Base-by-base conservation (phyloP, 2,113 vertebrate genomes). In the Gorsachius goisagi region DNA sequence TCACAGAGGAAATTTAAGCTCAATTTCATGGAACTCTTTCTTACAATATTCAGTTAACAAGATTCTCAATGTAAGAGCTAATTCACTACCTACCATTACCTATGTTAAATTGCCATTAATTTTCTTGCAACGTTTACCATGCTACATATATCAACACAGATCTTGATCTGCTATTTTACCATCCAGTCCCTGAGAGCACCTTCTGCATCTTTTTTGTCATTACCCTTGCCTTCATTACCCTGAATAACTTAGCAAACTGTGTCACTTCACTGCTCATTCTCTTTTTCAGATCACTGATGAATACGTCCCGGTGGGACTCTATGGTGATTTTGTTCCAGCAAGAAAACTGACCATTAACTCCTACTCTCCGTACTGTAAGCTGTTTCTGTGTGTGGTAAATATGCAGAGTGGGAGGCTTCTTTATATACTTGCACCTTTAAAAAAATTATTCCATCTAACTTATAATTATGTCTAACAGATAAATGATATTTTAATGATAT, bases 341-440 rank as follows among this genome's bases (percentile, higher is more conserved):
- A 32, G 69, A 85, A 95, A 89, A 82, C 62, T 95, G 96, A 89
- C 96, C 87, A 28, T 88, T 91, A 89, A 79, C 66, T 87, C 69
- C 84, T 41, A 9, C 79, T 85, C 66, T 58, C 77, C 4, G 0
- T 59, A 56, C 30, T n/a, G 1, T n/a, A 37, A 64, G 69, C 53
- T 68, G 58, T 39, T 88, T 12, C 59, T 64, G 27, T 73, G 56
- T 0, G 0, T n/a, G 23, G n/a, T 12, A 87, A 52, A 78, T 35
- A 73, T 74, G 63, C 59, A 69, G 86, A 88, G 58, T n/a, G 27
- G 66, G 76, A 95, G 58, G 64, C 30, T 92, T 74, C 74, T 89
- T 60, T 75, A 66, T 82, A 39, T 55, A 47, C 45, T 73, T 33
- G 12, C 50, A 63, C 16, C 35, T 85, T 62, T 18, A 1, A 68